Conservation (phyloP, 2,113 vertebrate genomes). For the Glaucomys volans region DNA sequence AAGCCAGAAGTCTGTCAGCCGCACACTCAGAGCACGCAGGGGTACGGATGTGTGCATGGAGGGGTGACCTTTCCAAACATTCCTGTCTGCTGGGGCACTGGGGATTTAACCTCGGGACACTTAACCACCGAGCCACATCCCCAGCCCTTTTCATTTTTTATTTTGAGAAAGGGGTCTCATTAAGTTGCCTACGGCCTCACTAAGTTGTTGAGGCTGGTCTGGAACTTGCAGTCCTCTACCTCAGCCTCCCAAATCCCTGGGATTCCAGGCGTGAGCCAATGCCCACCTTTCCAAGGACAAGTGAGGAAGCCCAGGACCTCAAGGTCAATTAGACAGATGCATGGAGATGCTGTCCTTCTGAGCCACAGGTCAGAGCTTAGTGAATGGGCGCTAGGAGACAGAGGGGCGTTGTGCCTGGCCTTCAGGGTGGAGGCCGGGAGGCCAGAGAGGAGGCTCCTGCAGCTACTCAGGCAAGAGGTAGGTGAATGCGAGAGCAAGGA, state of each 20-base stretch:
- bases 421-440: background rate
- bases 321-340: background rate
- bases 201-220: too few relatives aligned
- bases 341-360: background rate
- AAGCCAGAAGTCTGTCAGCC: background rate
- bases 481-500: background rate
- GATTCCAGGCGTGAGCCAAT: too few relatives aligned
- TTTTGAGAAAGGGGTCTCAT: too few relatives aligned
- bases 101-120: too few relatives aligned
- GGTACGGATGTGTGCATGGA: accelerated
- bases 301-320: background rate
- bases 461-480: background rate
- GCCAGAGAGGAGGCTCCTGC: background rate
- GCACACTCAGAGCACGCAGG: too few relatives aligned
- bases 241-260: too few relatives aligned
- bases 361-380: background rate
- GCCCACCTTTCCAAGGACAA: background rate
- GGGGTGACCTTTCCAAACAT: background rate
- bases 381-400: background rate
- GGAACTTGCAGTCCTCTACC: too few relatives aligned
- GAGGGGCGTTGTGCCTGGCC: accelerated
- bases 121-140: too few relatives aligned
- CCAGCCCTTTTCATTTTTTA: too few relatives aligned
- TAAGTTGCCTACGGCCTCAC: too few relatives aligned
- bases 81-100: background rate